Evolutionary conservation across 1,140 invertebrate species (phyloP), one percentile per base, ranked within the genome.

Genomic region (Pteromalus puparum): DNA sequence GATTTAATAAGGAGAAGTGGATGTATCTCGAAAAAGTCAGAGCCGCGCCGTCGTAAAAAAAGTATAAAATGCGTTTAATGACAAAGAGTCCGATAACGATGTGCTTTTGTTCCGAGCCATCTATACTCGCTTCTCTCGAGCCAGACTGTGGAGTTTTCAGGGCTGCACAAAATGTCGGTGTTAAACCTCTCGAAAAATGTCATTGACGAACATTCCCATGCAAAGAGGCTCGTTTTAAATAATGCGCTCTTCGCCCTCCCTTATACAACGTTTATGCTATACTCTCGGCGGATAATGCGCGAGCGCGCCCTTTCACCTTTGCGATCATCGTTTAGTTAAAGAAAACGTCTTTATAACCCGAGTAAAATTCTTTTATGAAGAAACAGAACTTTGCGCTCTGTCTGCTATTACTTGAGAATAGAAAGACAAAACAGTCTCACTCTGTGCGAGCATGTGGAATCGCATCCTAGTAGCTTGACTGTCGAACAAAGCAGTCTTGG

Each of bases 121-220:
- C 75, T 77, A 61, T 61, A 65, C 28, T 77, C 18, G 26, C 21
- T 75, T 30, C 6, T 26, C 28, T 4, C 18, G 0, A 61, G 18
- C 18, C 53, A n/a, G n/a, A 30, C 30, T 30, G n/a, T 10, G 7
- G 75, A 61, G 30, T 77, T 61, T 77, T 61, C 46, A 34, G 28
- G n/a, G 75, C 75, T 30, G 75, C 13, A 48, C n/a, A 53, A 77
- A 77, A 77, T 61, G 48, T 77, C 26, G 61, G 46, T 68, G 30
- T 78, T 78, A 78, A 78, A 53, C 48, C n/a, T 78, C 34, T n/a
- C 24, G 78, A 80, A 80, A 80, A 68, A 80, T 68, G 30, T 18
- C 65, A 68, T 80, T 80, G 78, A 68, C 78, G 61, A 80, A 80
- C 61, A 80, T 80, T 80, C n/a, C 78, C 65, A 80, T 80, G 65